Evolutionary conservation across 2,888 invertebrate species (phyloP), one percentile per base, ranked within the genome.

Genomic region (Aphidoletes aphidimyza): DNA sequence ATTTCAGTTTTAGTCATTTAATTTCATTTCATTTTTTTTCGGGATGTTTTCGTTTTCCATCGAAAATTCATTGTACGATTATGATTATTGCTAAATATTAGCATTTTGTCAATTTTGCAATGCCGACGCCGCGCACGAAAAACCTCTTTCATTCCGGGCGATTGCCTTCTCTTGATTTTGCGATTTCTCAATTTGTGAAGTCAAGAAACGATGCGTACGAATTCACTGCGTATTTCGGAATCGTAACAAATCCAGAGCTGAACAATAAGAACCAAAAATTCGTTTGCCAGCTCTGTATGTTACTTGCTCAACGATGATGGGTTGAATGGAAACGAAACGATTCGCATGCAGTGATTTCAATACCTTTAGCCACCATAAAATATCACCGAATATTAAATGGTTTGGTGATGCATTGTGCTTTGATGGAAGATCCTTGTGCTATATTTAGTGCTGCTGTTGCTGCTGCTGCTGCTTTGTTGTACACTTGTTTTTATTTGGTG

Each of bases 291-390:
- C n/a, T n/a, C n/a, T n/a, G n/a, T n/a, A n/a, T n/a, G n/a, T n/a
- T n/a, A n/a, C n/a, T n/a, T n/a, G n/a, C 42, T 6, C 42, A 42
- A 9, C 42, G 42, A 42, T 9, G 42, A 19, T 17, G 47, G 17
- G 9, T 11, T 11, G 17, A 47, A 5, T 47, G 17, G 14, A 54
- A 54, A 54, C n/a, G 34, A 34, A 69, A 69, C 14, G 36, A 69
- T 19, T 81, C 81, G 37, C 81, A 81, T 37, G 37, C 81, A 37
- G 81, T 37, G 81, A 81, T 81, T 81, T 37, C n/a, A 81, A 81
- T 37, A 81, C 81, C 81, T 81, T 37, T 30, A 69, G 54, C 30
- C 69, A 34, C 11, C 69, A 69, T 69, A 69, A 69, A 22, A 54
- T 54, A 69, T 69, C 26, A 14, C 0, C 34, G 34, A 6, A 11